A percentile compares a stretch with the other conserved stretches of the same genome.
Evolutionary conservation across 1,140 invertebrate species (phyloP).

Genomic region (Lepidurus couesii): DNA sequence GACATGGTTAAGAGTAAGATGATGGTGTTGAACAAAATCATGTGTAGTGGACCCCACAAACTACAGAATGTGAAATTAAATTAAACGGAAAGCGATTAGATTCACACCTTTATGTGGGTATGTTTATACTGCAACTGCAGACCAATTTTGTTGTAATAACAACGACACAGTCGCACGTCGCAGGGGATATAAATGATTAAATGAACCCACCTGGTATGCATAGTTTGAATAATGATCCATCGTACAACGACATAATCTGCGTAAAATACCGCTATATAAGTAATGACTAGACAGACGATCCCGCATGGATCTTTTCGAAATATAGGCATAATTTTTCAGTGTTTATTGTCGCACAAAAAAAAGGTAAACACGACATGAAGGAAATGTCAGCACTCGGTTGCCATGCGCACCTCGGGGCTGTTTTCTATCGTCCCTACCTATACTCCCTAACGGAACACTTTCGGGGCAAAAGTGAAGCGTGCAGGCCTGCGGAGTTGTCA

Average conservation of each 20-base stretch:
- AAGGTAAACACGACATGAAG: background rate
- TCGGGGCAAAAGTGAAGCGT: no score
- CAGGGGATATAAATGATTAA: slow-evolving; percentile 31
- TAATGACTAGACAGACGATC: slow-evolving; percentile 75
- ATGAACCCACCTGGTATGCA: slow-evolving; percentile 64
- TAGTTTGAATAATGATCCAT: slow-evolving; percentile 77
- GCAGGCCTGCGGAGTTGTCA: no score
- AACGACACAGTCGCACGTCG: background rate
- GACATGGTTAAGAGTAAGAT: slow-evolving; percentile 69
- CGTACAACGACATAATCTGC: slow-evolving; percentile 83
- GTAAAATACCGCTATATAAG: slow-evolving; percentile 76
- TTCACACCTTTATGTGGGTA: background rate
- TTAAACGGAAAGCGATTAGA: slow-evolving; percentile 34
- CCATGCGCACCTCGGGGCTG: background rate
- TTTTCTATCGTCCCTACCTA: no score
- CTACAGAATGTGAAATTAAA: slow-evolving; percentile 51
- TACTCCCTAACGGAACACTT: no score
- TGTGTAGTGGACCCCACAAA: slow-evolving; percentile 78
- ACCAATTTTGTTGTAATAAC: slow-evolving; percentile 24
- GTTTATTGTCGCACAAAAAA: background rate
- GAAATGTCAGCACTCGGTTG: background rate
- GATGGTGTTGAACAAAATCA: slow-evolving; percentile 72
- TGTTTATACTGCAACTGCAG: background rate
- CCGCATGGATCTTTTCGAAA: slow-evolving; percentile 78
- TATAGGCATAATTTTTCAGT: slow-evolving; percentile 43